Percentiles rank a stretch among this genome's conserved stretches.
These are phyloP conservation scores for Paracentrotus lividus DNA, from an alignment of 53 echinoderm and acorn worm species.

Conservation along the genomic window DNA sequence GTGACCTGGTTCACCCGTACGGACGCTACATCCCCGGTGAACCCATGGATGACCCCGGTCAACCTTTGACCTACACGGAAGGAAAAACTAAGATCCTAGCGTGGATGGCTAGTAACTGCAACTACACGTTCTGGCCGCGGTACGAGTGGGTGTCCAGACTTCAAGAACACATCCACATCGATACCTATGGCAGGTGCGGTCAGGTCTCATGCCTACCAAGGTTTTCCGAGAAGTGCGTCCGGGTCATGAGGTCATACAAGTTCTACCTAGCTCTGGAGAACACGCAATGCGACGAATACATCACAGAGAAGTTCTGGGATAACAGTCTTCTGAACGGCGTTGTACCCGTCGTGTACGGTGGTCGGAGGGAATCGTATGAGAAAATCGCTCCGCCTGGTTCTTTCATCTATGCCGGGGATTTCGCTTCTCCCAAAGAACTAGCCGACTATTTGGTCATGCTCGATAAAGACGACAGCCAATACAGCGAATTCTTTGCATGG, in stretches of 20 bases:
- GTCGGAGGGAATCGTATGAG: slow-evolving; percentile 80
- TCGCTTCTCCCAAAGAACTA: slow-evolving; percentile 69
- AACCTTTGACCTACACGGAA: slow-evolving; percentile 59
- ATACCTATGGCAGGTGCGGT: slow-evolving; percentile 82
- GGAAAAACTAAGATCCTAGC: slow-evolving; percentile 77
- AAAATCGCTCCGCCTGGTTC: slow-evolving; percentile 80
- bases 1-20: slow-evolving; percentile 79
- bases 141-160: slow-evolving; percentile 79
- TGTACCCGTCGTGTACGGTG: slow-evolving; percentile 89
- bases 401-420: slow-evolving; percentile 80
- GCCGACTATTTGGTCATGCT: slow-evolving; percentile 72
- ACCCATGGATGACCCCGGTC: slow-evolving; percentile 70
- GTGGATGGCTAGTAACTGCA: slow-evolving; percentile 94
- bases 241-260: slow-evolving; percentile 77
- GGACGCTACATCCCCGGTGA: slow-evolving; percentile 73
- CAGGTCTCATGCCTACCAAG: slow-evolving; percentile 74
- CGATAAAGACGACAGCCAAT: slow-evolving; percentile 76
- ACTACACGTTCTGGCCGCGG: slow-evolving; percentile 89
- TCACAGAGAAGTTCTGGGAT: slow-evolving; percentile 90
- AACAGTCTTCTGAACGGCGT: slow-evolving; percentile 83
- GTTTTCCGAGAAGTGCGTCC: slow-evolving; percentile 76
- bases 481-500: slow-evolving; percentile 83
- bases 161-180: slow-evolving; percentile 69
- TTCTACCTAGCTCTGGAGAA: slow-evolving; percentile 88
- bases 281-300: slow-evolving; percentile 89